phyloP scores from a whole-genome alignment of 2,888 invertebrate genomes.

The Zele albiditarsus region DNA sequence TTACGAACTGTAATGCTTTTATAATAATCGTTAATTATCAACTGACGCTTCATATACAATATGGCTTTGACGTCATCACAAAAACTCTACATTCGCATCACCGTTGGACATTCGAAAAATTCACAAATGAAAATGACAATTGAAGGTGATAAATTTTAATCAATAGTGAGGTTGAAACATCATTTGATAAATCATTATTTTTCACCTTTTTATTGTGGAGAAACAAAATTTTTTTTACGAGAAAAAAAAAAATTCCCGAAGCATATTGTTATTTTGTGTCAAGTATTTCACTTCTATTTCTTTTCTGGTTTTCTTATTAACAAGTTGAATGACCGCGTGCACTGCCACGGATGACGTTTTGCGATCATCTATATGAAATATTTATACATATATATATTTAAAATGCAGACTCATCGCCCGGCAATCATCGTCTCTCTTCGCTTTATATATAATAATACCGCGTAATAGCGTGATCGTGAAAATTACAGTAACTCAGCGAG shows the following conservation, averaged over 20 bases:
- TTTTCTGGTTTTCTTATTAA: background rate
- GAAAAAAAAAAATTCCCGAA: too few species aligned
- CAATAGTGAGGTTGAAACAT: too few species aligned
- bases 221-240: too few species aligned
- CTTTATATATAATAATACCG: slow-evolving; percentile 36
- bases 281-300: background rate
- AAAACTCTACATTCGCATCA: too few species aligned
- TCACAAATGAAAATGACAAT: too few species aligned
- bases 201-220: too few species aligned
- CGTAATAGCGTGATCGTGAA: slow-evolving; percentile 38
- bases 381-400: slow-evolving; percentile 24
- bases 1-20: slow-evolving; percentile 47
- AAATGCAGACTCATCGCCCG: slow-evolving; percentile 36
- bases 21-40: slow-evolving; percentile 44
- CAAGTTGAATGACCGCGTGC: slow-evolving; percentile 18
- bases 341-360: slow-evolving; percentile 3
- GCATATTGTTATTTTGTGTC: too few species aligned
- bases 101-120: too few species aligned
- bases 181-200: too few species aligned
- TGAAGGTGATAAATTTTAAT: too few species aligned
- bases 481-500: slow-evolving; percentile 48
- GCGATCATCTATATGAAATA: background rate
- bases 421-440: slow-evolving; percentile 30
- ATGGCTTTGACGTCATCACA: background rate
- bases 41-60: slow-evolving; percentile 21